These are phyloP conservation scores for Parauchenoglanis ngamensis DNA, from an alignment of 2,797 vertebrate species.

Conservation along the genomic window DNA sequence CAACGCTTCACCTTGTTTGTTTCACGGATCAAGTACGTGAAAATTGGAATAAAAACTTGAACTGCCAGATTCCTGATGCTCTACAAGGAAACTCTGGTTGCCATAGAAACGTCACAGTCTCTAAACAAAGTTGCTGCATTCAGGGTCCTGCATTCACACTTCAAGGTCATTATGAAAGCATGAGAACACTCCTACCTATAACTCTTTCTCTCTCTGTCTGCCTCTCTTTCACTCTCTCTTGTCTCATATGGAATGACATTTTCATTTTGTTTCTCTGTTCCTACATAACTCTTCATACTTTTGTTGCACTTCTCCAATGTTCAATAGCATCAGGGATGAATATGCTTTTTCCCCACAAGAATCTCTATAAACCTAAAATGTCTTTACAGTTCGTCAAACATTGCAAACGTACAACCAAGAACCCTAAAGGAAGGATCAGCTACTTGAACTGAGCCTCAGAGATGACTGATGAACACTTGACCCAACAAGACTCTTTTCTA, in stretches of 20 bases:
- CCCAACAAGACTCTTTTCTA: not conserved
- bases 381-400: not conserved
- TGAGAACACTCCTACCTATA: constrained; percentile 35
- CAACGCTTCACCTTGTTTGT: constrained; percentile 2
- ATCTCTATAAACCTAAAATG: not conserved
- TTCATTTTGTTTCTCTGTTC: not conserved
- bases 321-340: not conserved
- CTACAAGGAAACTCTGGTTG: constrained; percentile 49
- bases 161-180: constrained; percentile 55
- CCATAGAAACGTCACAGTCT: constrained; percentile 56
- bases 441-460: constrained; percentile 10
- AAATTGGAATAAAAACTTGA: constrained; percentile 36
- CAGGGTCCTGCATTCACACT: constrained; percentile 47
- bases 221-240: not conserved
- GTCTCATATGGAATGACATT: too few species aligned
- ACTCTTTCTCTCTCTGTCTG: constrained; percentile 9
- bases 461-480: not conserved
- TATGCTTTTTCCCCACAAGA: not conserved
- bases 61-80: constrained; percentile 26
- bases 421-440: not conserved
- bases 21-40: constrained; percentile 36
- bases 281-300: not conserved
- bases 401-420: not conserved
- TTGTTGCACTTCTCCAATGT: too few species aligned
- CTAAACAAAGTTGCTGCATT: constrained; percentile 53